Conservation (phyloP, 1,140 invertebrate species). For the Paralvinella palmiformis region DNA sequence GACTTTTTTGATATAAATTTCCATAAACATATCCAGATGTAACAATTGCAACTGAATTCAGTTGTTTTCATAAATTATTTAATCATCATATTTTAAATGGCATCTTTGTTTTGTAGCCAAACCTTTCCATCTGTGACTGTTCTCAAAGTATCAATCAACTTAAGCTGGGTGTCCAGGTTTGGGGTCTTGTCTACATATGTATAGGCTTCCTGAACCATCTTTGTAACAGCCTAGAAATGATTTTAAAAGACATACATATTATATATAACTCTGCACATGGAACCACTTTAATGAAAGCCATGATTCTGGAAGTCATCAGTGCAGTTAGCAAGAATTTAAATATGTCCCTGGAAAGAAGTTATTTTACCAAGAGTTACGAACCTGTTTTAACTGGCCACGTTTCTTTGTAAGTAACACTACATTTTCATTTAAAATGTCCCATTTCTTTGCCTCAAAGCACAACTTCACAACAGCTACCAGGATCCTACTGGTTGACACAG, state of each 20-base stretch:
- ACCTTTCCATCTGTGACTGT: conserved; percentile 95
- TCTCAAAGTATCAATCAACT: conserved; percentile 91
- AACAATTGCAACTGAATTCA: too few relatives aligned
- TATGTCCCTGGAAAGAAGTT: neutral
- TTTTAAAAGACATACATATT: neutral
- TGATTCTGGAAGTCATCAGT: too few relatives aligned
- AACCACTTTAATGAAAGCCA: too few relatives aligned
- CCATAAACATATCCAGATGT: too few relatives aligned
- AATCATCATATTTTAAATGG: too few relatives aligned
- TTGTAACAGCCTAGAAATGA: conserved; percentile 76
- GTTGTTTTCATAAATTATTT: too few relatives aligned
- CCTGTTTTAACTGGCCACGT: conserved; percentile 91
- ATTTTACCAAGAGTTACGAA: conserved; percentile 27
- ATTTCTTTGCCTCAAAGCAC: conserved; percentile 89
- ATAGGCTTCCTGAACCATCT: conserved; percentile 96
- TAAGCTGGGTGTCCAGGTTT: conserved; percentile 77
- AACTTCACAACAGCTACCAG: conserved; percentile 92
- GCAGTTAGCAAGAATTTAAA: neutral
- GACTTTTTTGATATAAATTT: too few relatives aligned
- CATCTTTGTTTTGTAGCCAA: too few relatives aligned
- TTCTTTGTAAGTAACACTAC: conserved; percentile 87
- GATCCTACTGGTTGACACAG: conserved; percentile 86
- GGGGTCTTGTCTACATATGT: conserved; percentile 91
- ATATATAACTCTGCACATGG: too few relatives aligned
- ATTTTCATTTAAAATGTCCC: conserved; percentile 88